Evolutionary conservation across 92 coral and sea anemone species (phyloP).

Genomic region (Parazoanthus darwini): DNA sequence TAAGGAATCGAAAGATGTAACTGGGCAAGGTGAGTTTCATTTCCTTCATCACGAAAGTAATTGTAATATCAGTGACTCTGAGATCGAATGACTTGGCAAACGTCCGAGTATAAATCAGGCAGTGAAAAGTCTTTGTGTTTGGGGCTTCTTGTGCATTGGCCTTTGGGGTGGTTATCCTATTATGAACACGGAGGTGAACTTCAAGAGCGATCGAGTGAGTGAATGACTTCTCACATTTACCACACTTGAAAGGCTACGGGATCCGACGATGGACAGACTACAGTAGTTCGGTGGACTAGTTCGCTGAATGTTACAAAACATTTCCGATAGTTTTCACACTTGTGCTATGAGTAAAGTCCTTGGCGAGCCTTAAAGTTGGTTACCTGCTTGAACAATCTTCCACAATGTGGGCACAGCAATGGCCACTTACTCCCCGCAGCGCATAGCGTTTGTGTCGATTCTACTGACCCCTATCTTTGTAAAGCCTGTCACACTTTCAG

Average conservation of each 20-base stretch:
- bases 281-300: neutral
- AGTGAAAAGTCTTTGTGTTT: neutral
- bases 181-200: neutral
- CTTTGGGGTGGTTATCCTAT: neutral
- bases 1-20: too few relatives aligned
- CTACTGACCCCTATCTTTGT: neutral
- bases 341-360: slow-evolving; percentile 1
- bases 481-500: neutral
- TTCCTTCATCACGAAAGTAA: too few relatives aligned
- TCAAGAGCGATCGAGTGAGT: neutral
- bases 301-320: neutral
- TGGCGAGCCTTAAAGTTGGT: neutral
- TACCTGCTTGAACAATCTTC: neutral
- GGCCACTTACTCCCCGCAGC: neutral
- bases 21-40: too few relatives aligned
- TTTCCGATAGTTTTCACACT: neutral
- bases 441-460: neutral
- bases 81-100: neutral
- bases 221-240: neutral
- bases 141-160: neutral
- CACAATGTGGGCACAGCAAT: slow-evolving; percentile 13
- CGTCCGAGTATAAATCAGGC: neutral
- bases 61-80: neutral
- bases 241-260: neutral
- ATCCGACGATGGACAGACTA: neutral